These are phyloP conservation scores for Melanotaenia nigrans DNA, from an alignment of 2,797 vertebrate genomes.

Conservation along the genomic window DNA sequence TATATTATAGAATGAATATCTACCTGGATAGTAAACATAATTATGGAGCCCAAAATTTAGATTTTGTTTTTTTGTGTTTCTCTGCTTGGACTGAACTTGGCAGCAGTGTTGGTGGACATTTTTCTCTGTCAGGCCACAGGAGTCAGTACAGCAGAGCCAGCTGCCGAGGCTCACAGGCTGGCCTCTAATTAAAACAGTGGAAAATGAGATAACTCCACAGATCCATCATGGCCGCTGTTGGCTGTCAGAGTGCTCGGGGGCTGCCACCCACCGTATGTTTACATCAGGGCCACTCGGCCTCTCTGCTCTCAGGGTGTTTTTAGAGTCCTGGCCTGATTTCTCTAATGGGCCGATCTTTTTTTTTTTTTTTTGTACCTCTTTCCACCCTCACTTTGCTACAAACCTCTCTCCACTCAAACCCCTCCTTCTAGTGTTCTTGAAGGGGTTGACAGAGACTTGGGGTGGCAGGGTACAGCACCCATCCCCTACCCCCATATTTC, in stretches of 20 bases:
- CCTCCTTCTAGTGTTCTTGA: constrained; percentile 79
- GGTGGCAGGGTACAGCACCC: constrained; percentile 65
- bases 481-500: constrained; percentile 60
- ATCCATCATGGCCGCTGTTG: constrained; percentile 94
- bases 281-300: constrained; percentile 87
- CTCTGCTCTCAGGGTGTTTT: constrained; percentile 82
- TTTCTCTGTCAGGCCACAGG: constrained; percentile 96
- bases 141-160: constrained; percentile 93
- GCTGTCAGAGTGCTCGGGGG: constrained; percentile 89
- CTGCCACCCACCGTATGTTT: constrained; percentile 96
- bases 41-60: constrained; percentile 82
- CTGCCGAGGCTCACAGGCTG: constrained; percentile 93
- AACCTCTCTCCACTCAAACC: constrained; percentile 57
- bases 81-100: constrained; percentile 91
- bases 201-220: constrained; percentile 99
- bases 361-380: constrained; percentile 64
- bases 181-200: constrained; percentile 99
- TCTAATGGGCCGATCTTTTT: constrained; percentile 85
- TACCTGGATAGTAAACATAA: constrained; percentile 83
- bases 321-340: constrained; percentile 86
- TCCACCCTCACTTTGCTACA: constrained; percentile 71
- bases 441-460: constrained; percentile 75
- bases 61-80: constrained; percentile 58
- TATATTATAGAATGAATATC: constrained; percentile 75
- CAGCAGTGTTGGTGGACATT: constrained; percentile 86